Base-by-base conservation (phyloP, 2,888 invertebrate species). In the Mimachlamys varia region DNA sequence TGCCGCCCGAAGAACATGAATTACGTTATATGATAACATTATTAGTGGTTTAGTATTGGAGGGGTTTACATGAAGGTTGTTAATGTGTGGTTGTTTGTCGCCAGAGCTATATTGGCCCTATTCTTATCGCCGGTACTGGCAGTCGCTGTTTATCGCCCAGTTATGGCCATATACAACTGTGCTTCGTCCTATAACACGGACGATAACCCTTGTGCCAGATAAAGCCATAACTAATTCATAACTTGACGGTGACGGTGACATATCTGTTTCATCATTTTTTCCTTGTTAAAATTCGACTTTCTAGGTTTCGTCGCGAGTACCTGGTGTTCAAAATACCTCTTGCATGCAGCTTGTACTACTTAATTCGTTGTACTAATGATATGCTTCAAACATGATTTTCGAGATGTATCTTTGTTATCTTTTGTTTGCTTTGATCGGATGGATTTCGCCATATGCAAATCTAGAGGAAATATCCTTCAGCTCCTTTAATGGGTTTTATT, bases 221-320 rank as follows among this genome's bases (percentile, higher is more conserved):
- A 76, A 76, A 76, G 76, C 33, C 76, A 76, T 76, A 76, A 76
- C 76, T 76, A 33, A 76, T 76, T 76, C 76, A 76, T 76, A 27
- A 76, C 76, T 27, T 76, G 76, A 0, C 33, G 17, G 12, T 76
- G 17, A 76, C 33, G 17, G 1, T 76, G 17, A 76, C 33, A 27
- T 33, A 76, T 33, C 33, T 76, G 33, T 76, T 33, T 76, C 27
- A 76, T 76, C 62, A 76, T 76, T 27, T 76, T 53, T 62, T 76
- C 33, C 76, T 76, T 27, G 76, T 27, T 33, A 76, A 33, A 76
- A 15, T 76, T 76, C 22, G 33, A 76, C 76, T 76, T 76, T 22
- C 12, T 76, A 2, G 12, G 12, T 27, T 27, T 76, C 17, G 27
- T 76, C n/a, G 27, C 27, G 62, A 76, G n/a, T n/a, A n/a, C n/a